phyloP scores from a whole-genome alignment of 2,888 invertebrate species.

The Philonicus albiceps region DNA sequence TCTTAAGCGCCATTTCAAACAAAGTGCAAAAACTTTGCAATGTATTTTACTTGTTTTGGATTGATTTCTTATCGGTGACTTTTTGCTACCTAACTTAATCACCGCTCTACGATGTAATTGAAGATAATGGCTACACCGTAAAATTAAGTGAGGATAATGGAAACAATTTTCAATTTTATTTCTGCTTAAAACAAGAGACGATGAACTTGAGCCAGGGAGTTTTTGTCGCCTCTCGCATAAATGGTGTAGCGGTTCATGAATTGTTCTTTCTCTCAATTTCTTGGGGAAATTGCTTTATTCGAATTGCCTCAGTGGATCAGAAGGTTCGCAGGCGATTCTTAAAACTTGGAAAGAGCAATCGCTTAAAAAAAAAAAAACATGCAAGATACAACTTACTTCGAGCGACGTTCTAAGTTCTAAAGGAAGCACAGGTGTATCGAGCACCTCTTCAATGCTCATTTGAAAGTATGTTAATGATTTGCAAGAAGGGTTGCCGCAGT shows the following conservation, averaged over 20 bases:
- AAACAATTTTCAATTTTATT: not conserved
- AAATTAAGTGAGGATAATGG: conserved; percentile 38
- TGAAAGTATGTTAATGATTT: conserved; percentile 17
- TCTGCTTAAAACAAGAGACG: conserved; percentile 4
- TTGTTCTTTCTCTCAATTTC: conserved; percentile 2
- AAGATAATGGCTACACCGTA: conserved; percentile 33
- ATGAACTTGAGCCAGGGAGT: not conserved
- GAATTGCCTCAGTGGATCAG: not conserved
- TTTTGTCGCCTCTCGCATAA: not conserved
- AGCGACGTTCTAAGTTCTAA: not conserved
- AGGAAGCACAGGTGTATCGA: not conserved
- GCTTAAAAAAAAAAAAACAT: not conserved
- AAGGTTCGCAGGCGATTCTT: not conserved
- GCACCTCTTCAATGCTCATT: not conserved
- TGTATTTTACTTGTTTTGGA: not conserved
- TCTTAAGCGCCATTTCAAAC: conserved; percentile 3
- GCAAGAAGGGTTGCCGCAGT: not conserved
- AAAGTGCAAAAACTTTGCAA: not conserved
- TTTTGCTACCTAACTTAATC: not conserved
- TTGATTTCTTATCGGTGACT: conserved; percentile 17
- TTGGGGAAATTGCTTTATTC: not conserved
- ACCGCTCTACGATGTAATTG: not conserved
- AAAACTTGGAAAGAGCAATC: not conserved
- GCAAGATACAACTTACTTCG: not conserved
- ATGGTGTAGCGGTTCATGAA: conserved; percentile 1